Conservation (phyloP, 2,888 invertebrate genomes). For the Caenorhabditis zanzibari region DNA sequence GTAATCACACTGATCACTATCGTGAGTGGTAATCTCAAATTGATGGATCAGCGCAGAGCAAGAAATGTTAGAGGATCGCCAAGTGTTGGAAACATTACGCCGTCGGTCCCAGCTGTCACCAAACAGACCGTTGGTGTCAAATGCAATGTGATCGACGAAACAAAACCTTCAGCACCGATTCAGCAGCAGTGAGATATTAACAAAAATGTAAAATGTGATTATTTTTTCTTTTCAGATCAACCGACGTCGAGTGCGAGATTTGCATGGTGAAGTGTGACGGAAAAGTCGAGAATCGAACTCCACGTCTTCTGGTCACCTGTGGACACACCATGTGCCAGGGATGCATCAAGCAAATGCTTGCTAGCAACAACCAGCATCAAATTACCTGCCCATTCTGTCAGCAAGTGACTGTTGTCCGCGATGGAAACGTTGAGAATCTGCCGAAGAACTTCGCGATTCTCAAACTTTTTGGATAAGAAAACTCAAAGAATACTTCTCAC, state of each 20-base stretch:
- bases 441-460: too few relatives aligned
- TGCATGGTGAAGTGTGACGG: background rate
- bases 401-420: background rate
- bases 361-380: background rate
- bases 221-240: slow-evolving; percentile 3
- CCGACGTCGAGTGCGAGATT: background rate
- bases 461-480: too few relatives aligned
- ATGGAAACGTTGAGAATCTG: too few relatives aligned
- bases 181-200: too few relatives aligned
- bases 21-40: background rate
- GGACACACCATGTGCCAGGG: slow-evolving; percentile 16
- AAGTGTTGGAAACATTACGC: too few relatives aligned
- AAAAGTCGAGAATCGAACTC: background rate
- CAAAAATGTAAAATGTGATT: too few relatives aligned
- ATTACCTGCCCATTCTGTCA: slow-evolving; percentile 7
- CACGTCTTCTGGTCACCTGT: slow-evolving; percentile 3
- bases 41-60: background rate
- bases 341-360: background rate
- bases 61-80: background rate
- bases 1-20: background rate
- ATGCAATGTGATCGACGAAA: too few relatives aligned
- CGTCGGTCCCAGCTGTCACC: too few relatives aligned
- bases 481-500: too few relatives aligned
- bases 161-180: too few relatives aligned
- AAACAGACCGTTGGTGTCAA: too few relatives aligned